These are phyloP conservation scores for Cathartes aura DNA, from an alignment of 2,113 vertebrate species.

Conservation along the genomic window DNA sequence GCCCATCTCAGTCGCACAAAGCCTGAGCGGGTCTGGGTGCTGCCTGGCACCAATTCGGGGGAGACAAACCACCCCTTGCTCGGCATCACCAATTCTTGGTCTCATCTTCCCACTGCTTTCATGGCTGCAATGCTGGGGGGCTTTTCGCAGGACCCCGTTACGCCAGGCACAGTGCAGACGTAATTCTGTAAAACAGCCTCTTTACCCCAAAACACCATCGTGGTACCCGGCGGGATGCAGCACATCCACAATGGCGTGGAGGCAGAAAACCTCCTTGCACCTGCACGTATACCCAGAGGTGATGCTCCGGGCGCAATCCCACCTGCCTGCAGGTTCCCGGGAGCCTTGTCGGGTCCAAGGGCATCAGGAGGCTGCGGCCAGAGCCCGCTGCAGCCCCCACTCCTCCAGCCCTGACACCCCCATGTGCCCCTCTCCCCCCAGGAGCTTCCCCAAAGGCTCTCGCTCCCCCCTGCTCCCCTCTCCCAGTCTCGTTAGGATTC, in stretches of 20 bases:
- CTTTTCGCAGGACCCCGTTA: background rate
- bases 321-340: background rate
- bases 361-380: background rate
- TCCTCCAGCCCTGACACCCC: background rate
- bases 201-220: accelerated
- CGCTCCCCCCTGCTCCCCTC: background rate
- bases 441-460: background rate
- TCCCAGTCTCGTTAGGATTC: background rate
- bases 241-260: background rate
- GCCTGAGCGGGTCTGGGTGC: background rate
- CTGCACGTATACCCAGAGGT: accelerated
- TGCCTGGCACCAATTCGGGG: background rate
- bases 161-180: accelerated
- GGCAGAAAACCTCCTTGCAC: background rate
- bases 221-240: background rate
- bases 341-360: too few relatives aligned
- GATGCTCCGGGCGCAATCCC: background rate
- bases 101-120: background rate
- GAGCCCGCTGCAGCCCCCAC: background rate
- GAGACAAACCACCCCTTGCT: background rate
- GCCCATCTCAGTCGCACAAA: background rate
- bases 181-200: background rate
- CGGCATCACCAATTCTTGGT: background rate
- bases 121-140: accelerated
- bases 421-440: background rate